phyloP scores from a whole-genome alignment of 35 echinoderm and acorn worm genomes.

The Ptychodera flava region DNA sequence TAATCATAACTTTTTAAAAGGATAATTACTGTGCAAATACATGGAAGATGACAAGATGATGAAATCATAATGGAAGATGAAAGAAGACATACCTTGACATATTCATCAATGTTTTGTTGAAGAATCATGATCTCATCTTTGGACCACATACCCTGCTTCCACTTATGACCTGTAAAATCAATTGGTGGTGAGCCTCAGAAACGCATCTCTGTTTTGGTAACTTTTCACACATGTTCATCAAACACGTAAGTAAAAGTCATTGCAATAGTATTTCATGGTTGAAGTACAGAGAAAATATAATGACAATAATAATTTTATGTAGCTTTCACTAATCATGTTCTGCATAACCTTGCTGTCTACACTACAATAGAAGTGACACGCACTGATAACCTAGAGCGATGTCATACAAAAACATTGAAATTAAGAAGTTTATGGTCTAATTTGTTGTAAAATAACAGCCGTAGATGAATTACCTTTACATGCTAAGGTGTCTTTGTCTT shows the following conservation, averaged over 20 bases:
- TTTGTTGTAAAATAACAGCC: not conserved
- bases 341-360: not conserved
- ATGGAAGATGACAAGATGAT: too few relatives aligned
- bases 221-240: not conserved
- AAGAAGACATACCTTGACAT: slow-evolving; percentile 83
- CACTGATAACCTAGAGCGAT: not conserved
- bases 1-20: too few relatives aligned
- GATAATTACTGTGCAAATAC: too few relatives aligned
- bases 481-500: slow-evolving; percentile 74
- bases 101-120: slow-evolving; percentile 86
- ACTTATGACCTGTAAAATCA: slow-evolving; percentile 73
- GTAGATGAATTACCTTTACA: slow-evolving; percentile 64
- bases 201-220: not conserved
- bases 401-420: not conserved
- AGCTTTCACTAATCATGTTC: not conserved
- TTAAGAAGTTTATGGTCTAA: not conserved
- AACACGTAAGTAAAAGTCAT: not conserved
- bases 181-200: not conserved
- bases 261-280: not conserved
- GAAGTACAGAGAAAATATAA: not conserved
- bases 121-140: slow-evolving; percentile 82
- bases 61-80: too few relatives aligned
- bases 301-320: not conserved
- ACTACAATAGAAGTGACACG: not conserved
- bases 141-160: slow-evolving; percentile 99